Evolutionary conservation across 2,113 vertebrate genomes (phyloP), one percentile per base, ranked within the genome.

Genomic region (Hipposideros armiger): DNA sequence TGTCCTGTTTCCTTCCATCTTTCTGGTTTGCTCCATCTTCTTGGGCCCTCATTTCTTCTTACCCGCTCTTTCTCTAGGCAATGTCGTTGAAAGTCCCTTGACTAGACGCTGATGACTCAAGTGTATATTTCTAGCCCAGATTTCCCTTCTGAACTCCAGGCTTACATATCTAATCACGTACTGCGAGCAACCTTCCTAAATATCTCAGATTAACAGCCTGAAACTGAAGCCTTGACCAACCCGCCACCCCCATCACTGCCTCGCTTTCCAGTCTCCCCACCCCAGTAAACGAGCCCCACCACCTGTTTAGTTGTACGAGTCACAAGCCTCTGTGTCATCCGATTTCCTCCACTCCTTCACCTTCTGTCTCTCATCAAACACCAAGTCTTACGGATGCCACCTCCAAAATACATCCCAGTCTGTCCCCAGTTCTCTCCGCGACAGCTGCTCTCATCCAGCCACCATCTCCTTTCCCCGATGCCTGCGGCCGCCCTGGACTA

Each of bases 121-220:
- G 30, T 94, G 60, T 67, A 10, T 54, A 82, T 89, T 94, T 97
- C 85, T 73, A 93, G 86, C 67, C 62, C 47, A 91, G 54, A 96
- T 82, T 17, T 45, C 47, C 89, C 50, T 73, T 85, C 67, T 73
- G 89, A 89, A 42, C 91, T 93, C 86, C 40, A 69, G 92, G 52
- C n/a, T 20, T 30, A 30, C 36, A 4, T 54, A 7, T 73, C 54
- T 67, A 42, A 86, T 91, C 62, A 56, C 47, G 50, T 50, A 9
- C 70, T 22, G 11, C 47, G 70, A 24, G 42, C 28, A n/a, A 54
- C 2, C 9, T 94, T 81, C 45, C 47, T 28, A 47, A 82, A 69
- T 69, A 13, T 72, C 36, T 85, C 30, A 20, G 13, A 56, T 52
- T 15, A 52, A 19, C 16, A 72, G 11, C 32, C 32, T 67, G 82